Evolutionary conservation across 2,797 vertebrate species (phyloP), one percentile per base, ranked within the genome.

Genomic region (Dipus sagitta): DNA sequence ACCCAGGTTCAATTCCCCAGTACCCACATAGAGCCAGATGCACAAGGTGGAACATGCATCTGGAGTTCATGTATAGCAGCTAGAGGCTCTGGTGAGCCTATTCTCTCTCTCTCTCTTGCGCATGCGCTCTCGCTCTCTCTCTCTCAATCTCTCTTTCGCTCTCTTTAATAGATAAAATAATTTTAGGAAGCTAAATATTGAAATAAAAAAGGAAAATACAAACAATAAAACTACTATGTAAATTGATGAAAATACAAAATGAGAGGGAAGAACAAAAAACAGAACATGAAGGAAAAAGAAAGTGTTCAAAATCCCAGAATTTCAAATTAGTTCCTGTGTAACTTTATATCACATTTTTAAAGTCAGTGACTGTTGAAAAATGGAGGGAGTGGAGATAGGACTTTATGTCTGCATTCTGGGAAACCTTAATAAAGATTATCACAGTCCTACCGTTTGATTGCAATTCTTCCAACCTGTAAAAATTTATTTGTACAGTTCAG

Each of bases 271-370:
- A 82, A 94, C 34, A 18, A 52, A 12, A 68, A 82, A 88, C 91
- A 65, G 38, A 84, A 72, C 5, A 67, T 17, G 62, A 4, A 95
- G 75, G 70, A 82, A 11, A 87, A 3, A 65, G 30, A 88, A 78
- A 75, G 1, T 26, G 4, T 54, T 77, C 34, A 91, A 88, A 38
- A 38, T 38, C 38, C 38, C 38, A 38, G 38, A 38, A 38, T 38
- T 38, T 38, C 52, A 92, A 71, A 65, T 34, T n/a, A 76, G 54
- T 32, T 23, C 67, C 7, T 91, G 4, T 75, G 3, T 71, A 74
- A 82, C 65, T 83, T 80, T 81, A 71, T 15, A 92, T 76, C 70
- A 81, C 38, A 86, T 84, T 91, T 92, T 42, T 92, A 95, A n/a
- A 76, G 28, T 87, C 9, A 38, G 12, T 30, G 32, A 68, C 30